phyloP scores from a whole-genome alignment of 2,888 invertebrate genomes.

The Uropetala carovei region DNA sequence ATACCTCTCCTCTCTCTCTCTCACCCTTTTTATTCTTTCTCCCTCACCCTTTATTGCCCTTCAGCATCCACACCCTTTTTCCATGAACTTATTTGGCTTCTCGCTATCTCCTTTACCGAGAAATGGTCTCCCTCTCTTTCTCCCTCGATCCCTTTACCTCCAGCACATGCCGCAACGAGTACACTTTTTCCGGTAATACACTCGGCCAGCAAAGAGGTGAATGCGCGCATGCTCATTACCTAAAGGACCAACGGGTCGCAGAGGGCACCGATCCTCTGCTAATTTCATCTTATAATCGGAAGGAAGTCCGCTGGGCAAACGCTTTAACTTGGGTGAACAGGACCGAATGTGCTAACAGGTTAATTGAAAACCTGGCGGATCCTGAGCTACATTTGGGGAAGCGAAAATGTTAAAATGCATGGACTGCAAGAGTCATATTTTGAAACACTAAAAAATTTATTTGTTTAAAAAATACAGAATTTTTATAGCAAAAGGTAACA shows the following conservation, averaged over 20 bases:
- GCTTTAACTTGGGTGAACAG: not conserved
- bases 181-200: not conserved
- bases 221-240: not conserved
- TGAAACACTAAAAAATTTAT: not conserved
- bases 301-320: not conserved
- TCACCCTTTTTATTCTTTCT: too few species aligned
- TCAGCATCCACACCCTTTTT: not conserved
- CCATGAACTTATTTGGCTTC: constrained; percentile 39
- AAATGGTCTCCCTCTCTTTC: not conserved
- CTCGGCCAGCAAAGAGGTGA: not conserved
- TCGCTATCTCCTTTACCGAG: not conserved
- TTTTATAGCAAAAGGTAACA: too few species aligned
- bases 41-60: not conserved
- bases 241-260: not conserved
- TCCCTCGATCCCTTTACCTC: too few species aligned
- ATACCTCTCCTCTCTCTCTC: not conserved
- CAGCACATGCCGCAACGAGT: not conserved
- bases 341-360: not conserved
- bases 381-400: not conserved
- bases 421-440: not conserved
- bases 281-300: not conserved
- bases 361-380: not conserved
- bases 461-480: too few species aligned
- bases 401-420: not conserved
- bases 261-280: not conserved